A percentile compares a stretch with the other conserved stretches of the same genome.
Evolutionary conservation across 2,888 invertebrate species (phyloP).

Genomic region (Phyllotreta cruciferae): DNA sequence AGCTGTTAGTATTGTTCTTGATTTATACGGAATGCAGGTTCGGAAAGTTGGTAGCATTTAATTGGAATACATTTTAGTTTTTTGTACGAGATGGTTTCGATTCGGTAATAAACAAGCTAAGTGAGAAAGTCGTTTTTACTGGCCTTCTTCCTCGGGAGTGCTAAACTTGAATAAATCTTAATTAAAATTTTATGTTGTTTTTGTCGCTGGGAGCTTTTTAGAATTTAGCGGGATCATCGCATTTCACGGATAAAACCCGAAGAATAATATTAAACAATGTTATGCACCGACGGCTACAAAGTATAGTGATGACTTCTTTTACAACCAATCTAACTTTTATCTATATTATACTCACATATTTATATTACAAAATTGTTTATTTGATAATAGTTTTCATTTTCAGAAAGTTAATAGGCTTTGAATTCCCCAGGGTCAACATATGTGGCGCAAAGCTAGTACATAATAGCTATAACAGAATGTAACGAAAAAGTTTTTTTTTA

Average conservation of each 20-base stretch:
- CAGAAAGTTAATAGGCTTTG: slow-evolving; percentile 8
- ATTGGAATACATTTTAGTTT: slow-evolving; percentile 4
- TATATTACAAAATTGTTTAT: neutral
- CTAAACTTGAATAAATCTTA: no score
- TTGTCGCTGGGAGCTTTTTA: no score
- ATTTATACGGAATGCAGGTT: slow-evolving; percentile 7
- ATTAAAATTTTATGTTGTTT: no score
- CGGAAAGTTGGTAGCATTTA: slow-evolving; percentile 3
- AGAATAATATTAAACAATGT: no score
- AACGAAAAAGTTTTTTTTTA: slow-evolving; percentile 23
- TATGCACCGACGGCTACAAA: no score
- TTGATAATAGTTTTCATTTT: slow-evolving; percentile 4
- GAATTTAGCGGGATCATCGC: no score
- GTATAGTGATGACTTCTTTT: no score
- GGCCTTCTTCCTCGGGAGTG: no score
- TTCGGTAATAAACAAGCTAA: slow-evolving; percentile 12
- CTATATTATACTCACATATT: no score
- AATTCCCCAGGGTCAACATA: slow-evolving; percentile 7
- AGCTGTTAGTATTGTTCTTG: slow-evolving; percentile 30
- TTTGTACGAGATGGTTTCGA: slow-evolving; percentile 16
- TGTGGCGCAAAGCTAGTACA: neutral
- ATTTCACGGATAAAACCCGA: no score
- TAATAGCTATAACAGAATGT: slow-evolving; percentile 2
- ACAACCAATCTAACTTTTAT: no score
- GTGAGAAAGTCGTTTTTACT: neutral